These are phyloP conservation scores for Lytechinus pictus DNA, from an alignment of 35 echinoderm and acorn worm genomes.

Conservation along the genomic window DNA sequence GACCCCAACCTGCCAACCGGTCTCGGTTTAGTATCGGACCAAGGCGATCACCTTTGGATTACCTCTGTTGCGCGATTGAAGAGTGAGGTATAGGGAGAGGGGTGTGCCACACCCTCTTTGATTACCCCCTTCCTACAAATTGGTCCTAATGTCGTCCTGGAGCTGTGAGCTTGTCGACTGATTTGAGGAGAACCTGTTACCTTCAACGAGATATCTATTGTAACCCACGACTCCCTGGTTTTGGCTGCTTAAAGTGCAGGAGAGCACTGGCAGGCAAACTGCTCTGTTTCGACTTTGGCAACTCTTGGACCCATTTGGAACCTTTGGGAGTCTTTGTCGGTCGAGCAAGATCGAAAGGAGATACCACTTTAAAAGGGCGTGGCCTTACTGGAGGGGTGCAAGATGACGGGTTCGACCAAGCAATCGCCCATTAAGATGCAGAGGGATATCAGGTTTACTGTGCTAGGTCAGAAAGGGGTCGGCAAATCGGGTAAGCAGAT, in stretches of 20 bases:
- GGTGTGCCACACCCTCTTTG: background rate
- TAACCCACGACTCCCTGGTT: background rate
- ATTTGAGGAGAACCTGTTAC: background rate
- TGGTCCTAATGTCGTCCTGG: background rate
- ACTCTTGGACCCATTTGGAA: background rate
- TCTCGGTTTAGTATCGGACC: background rate
- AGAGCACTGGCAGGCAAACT: background rate
- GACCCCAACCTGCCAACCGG: background rate
- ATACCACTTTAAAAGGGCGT: background rate
- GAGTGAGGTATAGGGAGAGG: background rate
- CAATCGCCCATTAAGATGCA: conserved; percentile 27
- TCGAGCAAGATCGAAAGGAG: background rate
- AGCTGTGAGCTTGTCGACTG: background rate
- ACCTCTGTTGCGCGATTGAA: background rate
- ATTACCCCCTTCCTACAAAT: conserved; percentile 1
- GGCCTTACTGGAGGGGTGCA: background rate
- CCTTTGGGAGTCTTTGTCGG: background rate
- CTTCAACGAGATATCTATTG: background rate
- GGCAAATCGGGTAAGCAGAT: conserved; percentile 15
- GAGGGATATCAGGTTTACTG: conserved; percentile 9
- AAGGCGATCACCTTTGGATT: background rate
- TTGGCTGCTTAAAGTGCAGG: background rate
- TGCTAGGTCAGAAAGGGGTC: background rate
- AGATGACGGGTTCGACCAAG: conserved; percentile 18
- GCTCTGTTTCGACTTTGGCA: background rate